Evolutionary conservation across 2,797 vertebrate species (phyloP).

Genomic region (Schizopygopsis pylzovi): DNA sequence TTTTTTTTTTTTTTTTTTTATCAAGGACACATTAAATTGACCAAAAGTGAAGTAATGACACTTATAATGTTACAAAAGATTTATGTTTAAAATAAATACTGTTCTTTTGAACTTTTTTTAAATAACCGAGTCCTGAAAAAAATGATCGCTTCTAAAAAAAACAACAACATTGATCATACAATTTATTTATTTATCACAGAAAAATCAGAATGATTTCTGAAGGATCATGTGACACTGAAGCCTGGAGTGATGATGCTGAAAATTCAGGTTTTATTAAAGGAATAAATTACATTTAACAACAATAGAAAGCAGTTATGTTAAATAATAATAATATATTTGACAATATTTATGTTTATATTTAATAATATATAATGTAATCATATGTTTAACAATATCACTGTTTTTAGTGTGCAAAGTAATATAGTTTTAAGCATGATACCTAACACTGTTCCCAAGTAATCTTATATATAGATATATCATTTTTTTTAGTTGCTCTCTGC

Average conservation of each 20-base stretch:
- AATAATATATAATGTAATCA: neutral
- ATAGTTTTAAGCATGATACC: neutral
- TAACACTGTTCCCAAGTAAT: neutral
- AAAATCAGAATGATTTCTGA: neutral
- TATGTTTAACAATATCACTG: neutral
- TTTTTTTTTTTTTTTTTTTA: too few relatives aligned
- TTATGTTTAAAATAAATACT: neutral
- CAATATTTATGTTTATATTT: neutral
- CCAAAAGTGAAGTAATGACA: neutral
- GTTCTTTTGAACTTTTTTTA: neutral
- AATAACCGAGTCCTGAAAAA: too few relatives aligned
- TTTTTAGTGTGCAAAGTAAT: too few relatives aligned
- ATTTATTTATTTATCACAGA: neutral
- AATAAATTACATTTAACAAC: neutral
- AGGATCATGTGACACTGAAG: neutral
- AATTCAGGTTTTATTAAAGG: neutral
- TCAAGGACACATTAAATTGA: neutral
- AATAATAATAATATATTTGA: neutral
- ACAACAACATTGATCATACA: too few relatives aligned
- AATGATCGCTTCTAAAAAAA: too few relatives aligned
- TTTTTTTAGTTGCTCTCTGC: too few relatives aligned
- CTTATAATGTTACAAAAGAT: neutral
- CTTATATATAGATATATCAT: too few relatives aligned
- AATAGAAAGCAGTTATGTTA: too few relatives aligned
- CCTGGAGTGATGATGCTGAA: neutral